Evolutionary conservation across 2,888 invertebrate species (phyloP), one percentile per base, ranked within the genome.

Genomic region (Platypus cylindrus): DNA sequence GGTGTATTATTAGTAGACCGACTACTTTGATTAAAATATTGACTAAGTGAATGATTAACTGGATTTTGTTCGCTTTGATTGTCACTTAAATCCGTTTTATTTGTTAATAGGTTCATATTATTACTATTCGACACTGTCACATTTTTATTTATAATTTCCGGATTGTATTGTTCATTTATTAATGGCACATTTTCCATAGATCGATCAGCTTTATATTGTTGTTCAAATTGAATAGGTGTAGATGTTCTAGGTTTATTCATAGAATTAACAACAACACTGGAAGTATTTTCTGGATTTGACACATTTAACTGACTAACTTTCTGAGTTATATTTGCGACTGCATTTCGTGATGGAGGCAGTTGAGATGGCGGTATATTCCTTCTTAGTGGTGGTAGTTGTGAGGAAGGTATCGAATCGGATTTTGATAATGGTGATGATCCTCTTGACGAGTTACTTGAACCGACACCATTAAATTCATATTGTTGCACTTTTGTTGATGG

Each of bases 371-470:
- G 57, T 34, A 59, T 55, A 22, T 38, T 44, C 30, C 51, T 45
- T 16, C 34, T 36, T 17, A 41, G 17, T 7, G 53, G 47, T 17
- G 59, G 56, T 26, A 57, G 42, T 38, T 55, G 53, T 16, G 53
- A 53, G 23, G 46, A 38, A 12, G 56, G 52, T 37, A 53, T 51
- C 22, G 47, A 43, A 16, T 53, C 48, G 16, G 47, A 37, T n/a
- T 52, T 47, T 9, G 63, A 60, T 5, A 41, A 27, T 27, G 41
- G 41, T 4, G 63, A 62, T 3, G 59, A 54, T 37, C 58, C 58
- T 38, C 63, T 51, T 9, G 63, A 62, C 5, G 62, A 62, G 38
- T 57, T 55, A 16, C 57, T 51, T 7, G 62, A 61, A 44, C 54
- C 54, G 18, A 59, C 43, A 11, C 61, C 61, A 46, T 62, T 60